These are phyloP conservation scores for Anabas testudineus DNA, from an alignment of 2,797 vertebrate species.

Conservation along the genomic window DNA sequence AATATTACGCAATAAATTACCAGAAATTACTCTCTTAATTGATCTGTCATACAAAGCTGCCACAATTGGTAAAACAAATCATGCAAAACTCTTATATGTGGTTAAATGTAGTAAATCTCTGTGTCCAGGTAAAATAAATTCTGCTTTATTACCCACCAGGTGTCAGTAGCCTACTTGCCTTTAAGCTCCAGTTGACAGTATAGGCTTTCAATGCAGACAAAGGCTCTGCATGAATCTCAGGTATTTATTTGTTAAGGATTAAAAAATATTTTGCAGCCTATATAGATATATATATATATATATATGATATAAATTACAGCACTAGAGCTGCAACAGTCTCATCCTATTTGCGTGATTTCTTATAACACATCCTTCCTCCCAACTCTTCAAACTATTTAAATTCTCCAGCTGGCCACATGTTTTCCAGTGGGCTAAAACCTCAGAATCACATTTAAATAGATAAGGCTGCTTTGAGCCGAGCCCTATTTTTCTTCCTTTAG, in stretches of 20 bases:
- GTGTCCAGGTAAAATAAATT: no score
- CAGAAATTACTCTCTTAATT: no score
- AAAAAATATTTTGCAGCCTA: background rate
- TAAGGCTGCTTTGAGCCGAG: conserved; percentile 42
- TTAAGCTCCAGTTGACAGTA: background rate
- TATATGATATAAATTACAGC: background rate
- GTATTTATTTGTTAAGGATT: background rate
- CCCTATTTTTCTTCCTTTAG: conserved; percentile 69
- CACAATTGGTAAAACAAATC: no score
- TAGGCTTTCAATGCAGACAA: conserved; percentile 46
- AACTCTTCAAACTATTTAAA: background rate
- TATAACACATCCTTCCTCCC: background rate
- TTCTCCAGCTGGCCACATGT: background rate
- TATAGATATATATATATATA: no score
- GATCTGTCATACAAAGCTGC: no score
- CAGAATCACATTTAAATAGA: background rate
- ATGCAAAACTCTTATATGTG: no score
- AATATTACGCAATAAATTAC: no score
- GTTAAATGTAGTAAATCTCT: no score
- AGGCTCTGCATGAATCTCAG: conserved; percentile 1
- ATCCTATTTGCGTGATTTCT: background rate
- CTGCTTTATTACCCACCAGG: conserved; percentile 75
- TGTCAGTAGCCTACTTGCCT: conserved; percentile 59
- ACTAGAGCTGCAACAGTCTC: background rate
- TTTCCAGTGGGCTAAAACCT: conserved; percentile 9